These are phyloP conservation scores for Acipenser oxyrinchus DNA, from an alignment of 2,797 vertebrate species.

Conservation along the genomic window DNA sequence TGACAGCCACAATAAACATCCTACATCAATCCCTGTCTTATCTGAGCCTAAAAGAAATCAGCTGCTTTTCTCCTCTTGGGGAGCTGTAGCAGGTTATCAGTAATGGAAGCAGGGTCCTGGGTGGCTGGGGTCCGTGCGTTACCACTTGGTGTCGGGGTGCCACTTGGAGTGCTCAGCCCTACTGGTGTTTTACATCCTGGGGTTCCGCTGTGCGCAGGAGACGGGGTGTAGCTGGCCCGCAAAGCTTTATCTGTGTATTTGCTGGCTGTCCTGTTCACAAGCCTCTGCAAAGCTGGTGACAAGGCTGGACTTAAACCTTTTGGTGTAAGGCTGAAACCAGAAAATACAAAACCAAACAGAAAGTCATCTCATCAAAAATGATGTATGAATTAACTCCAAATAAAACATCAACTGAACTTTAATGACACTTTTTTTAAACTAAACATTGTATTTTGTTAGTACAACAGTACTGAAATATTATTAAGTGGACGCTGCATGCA, in stretches of 20 bases:
- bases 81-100: slow-evolving; percentile 88
- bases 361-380: too few relatives aligned
- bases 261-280: slow-evolving; percentile 86
- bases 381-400: too few relatives aligned
- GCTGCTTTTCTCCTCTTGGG: slow-evolving; percentile 83
- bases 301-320: slow-evolving; percentile 88
- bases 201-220: slow-evolving; percentile 65
- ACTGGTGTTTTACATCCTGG: slow-evolving; percentile 72
- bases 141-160: slow-evolving; percentile 63
- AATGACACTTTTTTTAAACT: too few relatives aligned
- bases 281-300: slow-evolving; percentile 85
- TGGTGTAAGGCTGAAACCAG: slow-evolving; percentile 74
- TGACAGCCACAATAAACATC: too few relatives aligned
- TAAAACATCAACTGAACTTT: too few relatives aligned
- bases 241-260: slow-evolving; percentile 96
- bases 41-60: slow-evolving; percentile 60
- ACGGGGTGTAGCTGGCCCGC: slow-evolving; percentile 92
- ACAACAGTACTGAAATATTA: too few relatives aligned
- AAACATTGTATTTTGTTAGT: too few relatives aligned
- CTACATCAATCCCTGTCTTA: too few relatives aligned
- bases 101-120: slow-evolving; percentile 87
- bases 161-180: slow-evolving; percentile 59
- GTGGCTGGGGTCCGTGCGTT: slow-evolving; percentile 67
- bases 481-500: too few relatives aligned
- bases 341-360: too few relatives aligned